Percentiles rank a stretch among this genome's conserved stretches.
Conservation (phyloP, 2,888 invertebrate species). For the Drosophila meridiana region DNA sequence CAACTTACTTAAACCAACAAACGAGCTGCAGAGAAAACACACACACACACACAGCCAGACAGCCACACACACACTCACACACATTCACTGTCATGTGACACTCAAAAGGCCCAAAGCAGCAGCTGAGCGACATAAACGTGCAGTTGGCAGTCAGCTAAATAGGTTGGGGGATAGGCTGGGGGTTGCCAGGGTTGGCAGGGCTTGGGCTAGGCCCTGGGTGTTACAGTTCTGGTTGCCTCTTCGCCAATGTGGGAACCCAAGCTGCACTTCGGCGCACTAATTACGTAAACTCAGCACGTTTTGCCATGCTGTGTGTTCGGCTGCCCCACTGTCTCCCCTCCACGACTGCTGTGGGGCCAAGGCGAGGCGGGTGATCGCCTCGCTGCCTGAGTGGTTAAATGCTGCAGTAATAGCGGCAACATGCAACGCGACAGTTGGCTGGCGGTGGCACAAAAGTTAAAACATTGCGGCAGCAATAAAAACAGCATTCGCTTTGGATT, state of each 20-base stretch:
- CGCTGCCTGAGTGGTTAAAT: slow-evolving; percentile 75
- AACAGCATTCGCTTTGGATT: slow-evolving; percentile 68
- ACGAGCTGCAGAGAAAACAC: slow-evolving; percentile 27
- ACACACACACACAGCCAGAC: slow-evolving; percentile 16
- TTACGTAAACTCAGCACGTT: slow-evolving; percentile 80
- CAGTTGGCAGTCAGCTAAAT: slow-evolving; percentile 37
- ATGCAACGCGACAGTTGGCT: slow-evolving; percentile 74
- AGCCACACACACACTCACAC: slow-evolving; percentile 27
- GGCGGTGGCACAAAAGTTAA: slow-evolving; percentile 67
- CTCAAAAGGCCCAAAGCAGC: slow-evolving; percentile 71
- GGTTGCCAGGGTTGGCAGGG: background rate
- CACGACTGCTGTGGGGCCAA: background rate
- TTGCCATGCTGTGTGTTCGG: slow-evolving; percentile 66
- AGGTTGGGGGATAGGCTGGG: slow-evolving; percentile 1
- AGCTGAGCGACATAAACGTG: slow-evolving; percentile 66
- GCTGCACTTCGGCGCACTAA: slow-evolving; percentile 78
- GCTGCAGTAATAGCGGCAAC: slow-evolving; percentile 80
- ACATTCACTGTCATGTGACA: slow-evolving; percentile 57
- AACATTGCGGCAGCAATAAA: slow-evolving; percentile 80
- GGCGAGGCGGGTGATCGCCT: slow-evolving; percentile 30
- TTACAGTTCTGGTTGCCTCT: slow-evolving; percentile 37
- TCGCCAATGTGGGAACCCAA: slow-evolving; percentile 41
- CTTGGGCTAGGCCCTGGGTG: slow-evolving; percentile 1
- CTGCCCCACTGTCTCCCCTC: slow-evolving; percentile 10
- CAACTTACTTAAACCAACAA: slow-evolving; percentile 74